Conservation (phyloP, 2,888 invertebrate genomes). For the Hypomecis atomaria region DNA sequence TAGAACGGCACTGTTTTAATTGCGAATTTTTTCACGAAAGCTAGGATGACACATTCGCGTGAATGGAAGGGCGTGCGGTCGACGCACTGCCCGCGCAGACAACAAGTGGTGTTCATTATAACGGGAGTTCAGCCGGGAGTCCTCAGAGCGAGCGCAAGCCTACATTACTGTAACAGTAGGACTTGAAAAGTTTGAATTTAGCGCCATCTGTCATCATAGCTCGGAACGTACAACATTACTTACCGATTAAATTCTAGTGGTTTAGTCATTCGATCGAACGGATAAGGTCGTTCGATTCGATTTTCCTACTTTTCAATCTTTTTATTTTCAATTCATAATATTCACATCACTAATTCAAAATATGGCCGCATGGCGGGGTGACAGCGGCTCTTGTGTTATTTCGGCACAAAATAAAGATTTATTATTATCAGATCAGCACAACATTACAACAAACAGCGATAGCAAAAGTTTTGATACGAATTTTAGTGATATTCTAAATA, state of each 20-base stretch:
- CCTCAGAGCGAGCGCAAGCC: constrained; percentile 66
- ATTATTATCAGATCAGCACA: constrained; percentile 39
- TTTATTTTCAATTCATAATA: constrained; percentile 29
- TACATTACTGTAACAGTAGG: constrained; percentile 58
- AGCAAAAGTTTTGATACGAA: constrained; percentile 43
- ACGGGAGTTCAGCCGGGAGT: constrained; percentile 82
- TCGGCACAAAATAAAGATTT: constrained; percentile 41
- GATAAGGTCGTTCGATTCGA: too few species aligned
- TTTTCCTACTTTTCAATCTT: not conserved
- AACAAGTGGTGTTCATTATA: constrained; percentile 81
- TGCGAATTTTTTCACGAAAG: constrained; percentile 72
- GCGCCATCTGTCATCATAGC: constrained; percentile 63
- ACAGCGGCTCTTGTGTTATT: constrained; percentile 56
- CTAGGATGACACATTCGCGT: constrained; percentile 80
- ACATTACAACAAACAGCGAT: constrained; percentile 43
- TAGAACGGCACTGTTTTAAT: constrained; percentile 66
- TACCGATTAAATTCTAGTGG: constrained; percentile 16
- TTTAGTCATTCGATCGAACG: too few species aligned
- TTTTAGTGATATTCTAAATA: constrained; percentile 45
- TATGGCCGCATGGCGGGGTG: constrained; percentile 77
- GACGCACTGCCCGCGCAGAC: constrained; percentile 82
- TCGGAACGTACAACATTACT: not conserved
- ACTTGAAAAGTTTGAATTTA: constrained; percentile 47
- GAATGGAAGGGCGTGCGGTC: constrained; percentile 79
- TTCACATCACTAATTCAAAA: constrained; percentile 46